These are phyloP conservation scores for Fabriciana adippe DNA, from an alignment of 2,888 invertebrate species.

Conservation along the genomic window DNA sequence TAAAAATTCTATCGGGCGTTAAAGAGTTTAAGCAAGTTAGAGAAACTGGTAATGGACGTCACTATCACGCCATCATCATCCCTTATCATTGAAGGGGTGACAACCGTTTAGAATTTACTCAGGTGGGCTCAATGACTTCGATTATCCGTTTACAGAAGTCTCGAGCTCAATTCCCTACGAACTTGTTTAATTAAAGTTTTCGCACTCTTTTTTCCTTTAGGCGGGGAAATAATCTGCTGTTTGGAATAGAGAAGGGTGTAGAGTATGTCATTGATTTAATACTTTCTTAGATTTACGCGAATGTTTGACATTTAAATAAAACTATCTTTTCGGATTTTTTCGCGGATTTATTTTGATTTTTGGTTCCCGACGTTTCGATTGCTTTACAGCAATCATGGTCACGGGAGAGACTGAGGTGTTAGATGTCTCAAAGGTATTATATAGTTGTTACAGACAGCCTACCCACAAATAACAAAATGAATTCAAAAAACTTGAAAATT, in stretches of 20 bases:
- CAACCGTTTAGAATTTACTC: constrained; percentile 52
- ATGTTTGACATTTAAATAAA: no score
- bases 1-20: constrained; percentile 58
- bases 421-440: no score
- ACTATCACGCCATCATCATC: constrained; percentile 45
- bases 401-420: no score
- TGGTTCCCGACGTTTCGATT: no score
- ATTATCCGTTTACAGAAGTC: constrained; percentile 81
- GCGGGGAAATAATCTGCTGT: constrained; percentile 75
- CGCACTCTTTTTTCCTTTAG: constrained; percentile 81
- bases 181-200: constrained; percentile 83
- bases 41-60: constrained; percentile 49
- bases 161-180: constrained; percentile 74
- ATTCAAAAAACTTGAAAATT: no score
- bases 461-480: no score
- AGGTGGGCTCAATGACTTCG: constrained; percentile 74
- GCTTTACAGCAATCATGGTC: no score
- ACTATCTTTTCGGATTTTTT: no score
- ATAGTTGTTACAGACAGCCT: no score
- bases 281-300: no score
- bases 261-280: constrained; percentile 42
- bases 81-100: constrained; percentile 34
- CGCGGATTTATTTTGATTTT: no score
- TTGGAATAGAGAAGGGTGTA: constrained; percentile 51
- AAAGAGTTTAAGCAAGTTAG: constrained; percentile 45